Base-by-base conservation (phyloP, 2,888 invertebrate species). In the Pammene aurita region DNA sequence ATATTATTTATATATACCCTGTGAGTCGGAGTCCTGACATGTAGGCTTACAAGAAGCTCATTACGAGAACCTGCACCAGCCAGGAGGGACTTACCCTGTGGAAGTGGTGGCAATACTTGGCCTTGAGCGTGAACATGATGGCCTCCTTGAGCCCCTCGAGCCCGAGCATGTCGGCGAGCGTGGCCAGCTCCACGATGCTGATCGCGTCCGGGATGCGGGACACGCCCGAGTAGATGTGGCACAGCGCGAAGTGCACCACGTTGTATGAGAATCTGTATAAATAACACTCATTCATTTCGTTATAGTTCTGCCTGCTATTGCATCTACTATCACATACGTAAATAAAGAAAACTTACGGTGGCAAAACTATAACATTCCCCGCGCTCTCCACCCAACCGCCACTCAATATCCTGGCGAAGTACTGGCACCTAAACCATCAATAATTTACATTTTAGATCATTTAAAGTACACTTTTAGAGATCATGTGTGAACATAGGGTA, bases 211-310 rank as follows among this genome's bases (percentile, higher is more conserved):
- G 97, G 66, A 98, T 96, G 77, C 96, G 96, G 46, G 97, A 96
- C 38, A 97, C 95, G 2, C 98, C 98, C 71, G 98, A 98, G 83
- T 99, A 99, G 74, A 99, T 97, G 84, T 98, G 98, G 77, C 97
- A 96, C 71, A 99, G 88, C 0, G 97, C 96, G 90, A 98, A 98
- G 86, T 98, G 96, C 5, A 98, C 97, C 0, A 96, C 95, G 72
- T 95, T 96, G 80, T 96, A 97, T 0, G 97, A 95, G 85, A 96
- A 97, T 66, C 96, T 96, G 88, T 18, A 81, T 84, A 71, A 80
- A 79, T 75, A 75, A 74, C 72, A 7, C 6, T 10, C 18, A 18
- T 5, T 10, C 16, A 7, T 18, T 5, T 13, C 6, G 11, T 11
- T 42, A 11, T 11, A 7, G 10, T 42, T 42, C 42, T 11, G 10